Conservation (phyloP, 1,140 invertebrate genomes). For the Pogonomyrmex barbatus region DNA sequence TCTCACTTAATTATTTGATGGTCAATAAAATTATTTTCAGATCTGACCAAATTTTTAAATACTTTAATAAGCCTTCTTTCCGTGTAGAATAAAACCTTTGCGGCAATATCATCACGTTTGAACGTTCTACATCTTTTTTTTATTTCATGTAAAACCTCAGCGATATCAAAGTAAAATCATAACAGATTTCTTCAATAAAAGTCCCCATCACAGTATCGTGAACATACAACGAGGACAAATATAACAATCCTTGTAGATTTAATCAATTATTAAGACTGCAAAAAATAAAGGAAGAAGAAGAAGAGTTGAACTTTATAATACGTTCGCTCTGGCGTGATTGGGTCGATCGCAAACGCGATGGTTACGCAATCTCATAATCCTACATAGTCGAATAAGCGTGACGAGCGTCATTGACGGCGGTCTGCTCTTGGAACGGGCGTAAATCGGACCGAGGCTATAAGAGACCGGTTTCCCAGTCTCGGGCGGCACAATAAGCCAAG, state of each 20-base stretch:
- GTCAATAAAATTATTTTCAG: too few relatives aligned
- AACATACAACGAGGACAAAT: neutral
- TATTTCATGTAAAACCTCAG: too few relatives aligned
- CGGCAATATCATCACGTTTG: too few relatives aligned
- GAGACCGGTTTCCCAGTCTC: slow-evolving; percentile 33
- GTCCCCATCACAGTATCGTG: too few relatives aligned
- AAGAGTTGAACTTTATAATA: slow-evolving; percentile 17
- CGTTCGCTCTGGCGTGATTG: slow-evolving; percentile 9
- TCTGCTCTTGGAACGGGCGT: slow-evolving; percentile 19
- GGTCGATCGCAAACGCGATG: neutral
- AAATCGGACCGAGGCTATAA: slow-evolving; percentile 65
- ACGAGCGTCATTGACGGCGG: slow-evolving; percentile 40
- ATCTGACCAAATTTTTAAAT: too few relatives aligned
- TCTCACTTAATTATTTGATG: too few relatives aligned
- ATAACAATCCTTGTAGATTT: neutral
- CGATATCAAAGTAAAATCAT: too few relatives aligned
- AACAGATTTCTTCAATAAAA: too few relatives aligned
- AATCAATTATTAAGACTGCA: neutral
- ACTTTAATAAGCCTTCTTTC: too few relatives aligned
- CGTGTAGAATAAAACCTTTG: too few relatives aligned
- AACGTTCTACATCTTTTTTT: too few relatives aligned
- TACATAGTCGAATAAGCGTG: slow-evolving; percentile 52
- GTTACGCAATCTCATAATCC: slow-evolving; percentile 41
- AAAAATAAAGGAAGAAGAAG: neutral
- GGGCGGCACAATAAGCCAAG: slow-evolving; percentile 53